Percentiles rank a stretch among this genome's conserved stretches.
Evolutionary conservation across 2,113 vertebrate genomes (phyloP).

Genomic region (Harpagus bidentatus): DNA sequence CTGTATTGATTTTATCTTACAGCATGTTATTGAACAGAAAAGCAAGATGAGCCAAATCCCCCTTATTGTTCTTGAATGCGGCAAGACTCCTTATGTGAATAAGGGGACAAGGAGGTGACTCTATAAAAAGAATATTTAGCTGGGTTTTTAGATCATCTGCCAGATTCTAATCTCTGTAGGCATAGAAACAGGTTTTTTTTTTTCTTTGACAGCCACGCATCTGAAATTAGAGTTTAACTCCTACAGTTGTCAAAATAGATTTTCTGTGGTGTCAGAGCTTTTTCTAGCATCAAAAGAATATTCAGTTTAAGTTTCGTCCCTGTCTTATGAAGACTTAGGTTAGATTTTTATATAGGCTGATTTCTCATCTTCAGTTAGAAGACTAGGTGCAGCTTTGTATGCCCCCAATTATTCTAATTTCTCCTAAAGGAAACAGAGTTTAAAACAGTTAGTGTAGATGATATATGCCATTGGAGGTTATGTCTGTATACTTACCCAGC

Average conservation of each 20-base stretch:
- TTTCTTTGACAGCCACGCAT: constrained; percentile 44
- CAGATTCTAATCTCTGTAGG: constrained; percentile 58
- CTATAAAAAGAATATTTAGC: constrained; percentile 57
- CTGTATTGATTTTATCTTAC: constrained; percentile 38
- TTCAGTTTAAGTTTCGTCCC: constrained; percentile 6
- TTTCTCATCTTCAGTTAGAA: background rate
- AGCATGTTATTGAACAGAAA: constrained; percentile 19
- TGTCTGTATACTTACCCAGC: background rate
- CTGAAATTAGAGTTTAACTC: constrained; percentile 65
- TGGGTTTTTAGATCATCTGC: constrained; percentile 56
- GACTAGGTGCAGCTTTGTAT: background rate
- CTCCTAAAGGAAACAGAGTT: background rate
- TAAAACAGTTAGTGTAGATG: background rate
- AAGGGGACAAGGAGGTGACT: constrained; percentile 39
- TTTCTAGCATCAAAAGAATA: constrained; percentile 43
- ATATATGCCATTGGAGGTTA: background rate
- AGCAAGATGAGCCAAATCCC: constrained; percentile 11
- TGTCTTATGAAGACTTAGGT: background rate
- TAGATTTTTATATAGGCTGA: background rate
- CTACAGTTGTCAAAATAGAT: constrained; percentile 66
- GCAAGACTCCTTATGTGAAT: constrained; percentile 7
- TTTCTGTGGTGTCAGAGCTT: constrained; percentile 57
- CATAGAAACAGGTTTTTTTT: constrained; percentile 35
- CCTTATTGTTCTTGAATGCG: constrained; percentile 29
- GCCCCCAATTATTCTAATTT: background rate